Percentiles rank a stretch among this genome's conserved stretches.
phyloP scores from a whole-genome alignment of 2,113 vertebrate genomes.

The Macroglossus sobrinus region DNA sequence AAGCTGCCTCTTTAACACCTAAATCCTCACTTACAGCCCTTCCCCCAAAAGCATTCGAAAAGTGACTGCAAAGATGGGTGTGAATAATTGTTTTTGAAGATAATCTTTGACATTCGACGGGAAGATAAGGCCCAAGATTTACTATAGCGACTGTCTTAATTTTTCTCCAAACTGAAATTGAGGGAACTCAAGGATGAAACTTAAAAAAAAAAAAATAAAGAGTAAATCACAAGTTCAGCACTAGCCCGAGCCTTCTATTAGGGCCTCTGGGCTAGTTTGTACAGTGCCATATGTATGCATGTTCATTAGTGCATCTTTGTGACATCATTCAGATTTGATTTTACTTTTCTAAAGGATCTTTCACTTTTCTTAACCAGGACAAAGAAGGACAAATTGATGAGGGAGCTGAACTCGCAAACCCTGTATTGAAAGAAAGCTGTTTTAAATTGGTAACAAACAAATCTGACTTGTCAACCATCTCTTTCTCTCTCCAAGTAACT shows the following conservation, averaged over 20 bases:
- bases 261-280: not conserved
- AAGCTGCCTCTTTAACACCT: not conserved
- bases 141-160: not conserved
- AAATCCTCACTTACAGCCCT: not conserved
- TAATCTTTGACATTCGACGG: not conserved
- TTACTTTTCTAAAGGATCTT: not conserved
- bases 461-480: not conserved
- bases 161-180: not conserved
- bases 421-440: not conserved
- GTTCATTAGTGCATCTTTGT: not conserved
- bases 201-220: not conserved
- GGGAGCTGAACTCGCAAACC: not conserved
- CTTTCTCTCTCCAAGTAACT: not conserved
- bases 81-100: not conserved
- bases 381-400: not conserved
- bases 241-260: not conserved
- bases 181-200: not conserved
- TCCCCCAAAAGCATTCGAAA: not conserved
- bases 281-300: rapidly evolving
- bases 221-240: not conserved
- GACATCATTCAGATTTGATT: not conserved
- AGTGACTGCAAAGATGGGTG: not conserved
- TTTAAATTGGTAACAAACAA: not conserved
- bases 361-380: not conserved
- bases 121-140: not conserved